Base-by-base conservation (phyloP, 2,797 vertebrate species). In the Pyrocephalus nanus region DNA sequence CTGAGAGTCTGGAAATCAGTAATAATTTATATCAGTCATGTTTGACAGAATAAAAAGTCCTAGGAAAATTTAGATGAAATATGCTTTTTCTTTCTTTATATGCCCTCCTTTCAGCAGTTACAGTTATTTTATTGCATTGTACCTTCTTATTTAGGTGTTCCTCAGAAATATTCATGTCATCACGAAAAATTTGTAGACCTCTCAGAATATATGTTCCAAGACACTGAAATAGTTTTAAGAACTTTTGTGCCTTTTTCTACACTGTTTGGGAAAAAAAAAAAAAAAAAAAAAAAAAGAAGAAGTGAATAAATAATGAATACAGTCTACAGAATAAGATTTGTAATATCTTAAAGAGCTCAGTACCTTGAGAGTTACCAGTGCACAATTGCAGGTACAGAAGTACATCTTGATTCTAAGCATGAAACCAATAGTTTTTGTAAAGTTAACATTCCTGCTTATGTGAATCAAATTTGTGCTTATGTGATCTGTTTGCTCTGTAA, bases 1-100 rank as follows among this genome's bases (percentile, higher is more conserved):
- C n/a, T 64, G 26, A 90, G 32, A 83, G 26, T 8, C 50, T 93
- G 27, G 50, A 76, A 93, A 96, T 84, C 66, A 92, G 76, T 64
- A 93, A 29, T 51, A 87, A 66, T 54, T 93, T 76, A 8, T 45
- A 66, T 79, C 32, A 74, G 17, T 29, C 50, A 51, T 70, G 45
- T 80, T 47, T 95, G 72, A 90, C 42, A 83, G 58, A 71, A 26
- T 72, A 93, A 92, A 75, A 87, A 43, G 7, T 15, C 18, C 7
- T 26, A 43, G 8, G 22, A 72, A 14, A 65, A 50, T 87, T 50
- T 34, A 40, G 16, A 71, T 40, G 1, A 90, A 81, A 83, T 76
- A 83, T 10, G 29, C 2, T 20, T 72, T 71, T 55, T 69, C 27
- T 79, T 65, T 51, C 45, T 75, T 73, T 78, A 54, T 34, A 55